phyloP scores from a whole-genome alignment of 1,140 invertebrate species.

The Phocides pigmalion region DNA sequence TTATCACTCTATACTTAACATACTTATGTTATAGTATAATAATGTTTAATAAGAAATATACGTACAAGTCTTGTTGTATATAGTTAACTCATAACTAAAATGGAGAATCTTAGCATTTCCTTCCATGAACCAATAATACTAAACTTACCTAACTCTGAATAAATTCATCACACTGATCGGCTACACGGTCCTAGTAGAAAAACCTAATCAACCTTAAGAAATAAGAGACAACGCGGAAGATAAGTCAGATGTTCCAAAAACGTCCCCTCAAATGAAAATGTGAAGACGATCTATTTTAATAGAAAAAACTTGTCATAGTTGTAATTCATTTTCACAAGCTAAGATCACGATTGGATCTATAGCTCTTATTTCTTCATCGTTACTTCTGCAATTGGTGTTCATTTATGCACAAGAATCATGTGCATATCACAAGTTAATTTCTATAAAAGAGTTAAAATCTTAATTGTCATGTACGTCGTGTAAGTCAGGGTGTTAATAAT shows the following conservation, averaged over 20 bases:
- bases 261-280: no score
- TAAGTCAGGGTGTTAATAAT: constrained; percentile 51
- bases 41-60: neutral
- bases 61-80: neutral
- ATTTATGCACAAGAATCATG: neutral
- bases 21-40: no score
- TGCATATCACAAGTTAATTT: neutral
- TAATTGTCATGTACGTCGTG: neutral
- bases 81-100: no score
- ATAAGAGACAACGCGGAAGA: constrained; percentile 1
- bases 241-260: no score
- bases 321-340: neutral
- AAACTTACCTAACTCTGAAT: constrained; percentile 2
- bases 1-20: no score
- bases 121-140: neutral
- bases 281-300: no score
- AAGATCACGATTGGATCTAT: neutral
- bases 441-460: neutral
- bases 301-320: neutral
- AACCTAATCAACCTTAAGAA: constrained; percentile 8
- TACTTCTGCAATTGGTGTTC: neutral
- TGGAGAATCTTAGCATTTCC: neutral
- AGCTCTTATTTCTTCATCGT: neutral
- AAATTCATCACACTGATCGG: neutral
- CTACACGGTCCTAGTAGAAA: constrained; percentile 1